Conservation (phyloP, 2,113 vertebrate species). For the Osmerus mordax region DNA sequence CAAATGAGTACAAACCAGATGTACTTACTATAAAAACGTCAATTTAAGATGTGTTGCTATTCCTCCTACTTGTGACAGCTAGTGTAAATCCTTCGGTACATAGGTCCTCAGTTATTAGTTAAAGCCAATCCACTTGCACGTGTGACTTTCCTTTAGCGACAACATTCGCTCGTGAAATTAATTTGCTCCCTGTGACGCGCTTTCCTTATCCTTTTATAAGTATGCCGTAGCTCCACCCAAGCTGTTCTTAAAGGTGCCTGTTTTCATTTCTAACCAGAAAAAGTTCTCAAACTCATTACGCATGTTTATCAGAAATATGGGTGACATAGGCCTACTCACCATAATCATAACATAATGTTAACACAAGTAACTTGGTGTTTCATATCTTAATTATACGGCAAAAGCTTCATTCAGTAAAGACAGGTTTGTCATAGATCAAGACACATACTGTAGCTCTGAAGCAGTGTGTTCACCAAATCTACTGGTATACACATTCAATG, state of each 20-base stretch:
- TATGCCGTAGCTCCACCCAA: constrained; percentile 47
- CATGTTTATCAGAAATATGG: background rate
- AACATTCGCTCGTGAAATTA: constrained; percentile 41
- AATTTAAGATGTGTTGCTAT: background rate
- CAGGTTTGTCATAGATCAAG: no score
- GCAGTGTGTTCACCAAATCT: no score
- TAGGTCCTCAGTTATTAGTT: background rate
- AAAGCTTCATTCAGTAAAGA: no score
- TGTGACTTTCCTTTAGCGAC: constrained; percentile 53
- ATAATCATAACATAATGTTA: background rate
- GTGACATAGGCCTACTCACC: constrained; percentile 12
- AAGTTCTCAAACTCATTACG: constrained; percentile 11
- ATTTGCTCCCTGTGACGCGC: constrained; percentile 53
- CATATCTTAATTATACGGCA: no score
- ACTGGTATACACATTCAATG: no score
- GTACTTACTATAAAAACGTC: no score
- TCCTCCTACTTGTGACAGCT: background rate
- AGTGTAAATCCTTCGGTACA: background rate
- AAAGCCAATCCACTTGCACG: background rate
- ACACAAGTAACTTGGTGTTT: no score
- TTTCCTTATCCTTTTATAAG: constrained; percentile 54
- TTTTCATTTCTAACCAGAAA: constrained; percentile 11
- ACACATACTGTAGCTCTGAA: no score
- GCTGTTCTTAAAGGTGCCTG: constrained; percentile 38
- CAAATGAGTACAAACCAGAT: no score